Evolutionary conservation across 2,113 vertebrate genomes (phyloP), one percentile per base, ranked within the genome.

Genomic region (Nicator chloris): DNA sequence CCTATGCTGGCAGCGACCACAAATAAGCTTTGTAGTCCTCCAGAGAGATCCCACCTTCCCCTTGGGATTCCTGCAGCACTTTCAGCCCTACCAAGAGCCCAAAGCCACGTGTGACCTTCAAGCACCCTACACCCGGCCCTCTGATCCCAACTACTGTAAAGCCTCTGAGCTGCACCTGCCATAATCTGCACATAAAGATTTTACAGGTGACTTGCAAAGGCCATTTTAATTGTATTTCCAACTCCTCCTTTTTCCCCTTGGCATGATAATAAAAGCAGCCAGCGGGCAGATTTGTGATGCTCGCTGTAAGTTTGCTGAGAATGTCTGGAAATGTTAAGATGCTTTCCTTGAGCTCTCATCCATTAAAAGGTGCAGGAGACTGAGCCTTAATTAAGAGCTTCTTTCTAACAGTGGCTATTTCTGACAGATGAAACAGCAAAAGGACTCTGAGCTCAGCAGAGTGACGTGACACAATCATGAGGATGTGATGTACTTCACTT

Each of bases 331-430:
- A 73, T 11, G 51, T 90, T 85, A 78, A 56, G 37, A 78, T 69
- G 76, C 49, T 90, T 88, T 92, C 3, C 4, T 14, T 1, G 3
- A 90, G 69, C 44, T 71, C 64, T 71, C 56, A 66, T 42, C 78
- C 44, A 71, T 80, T 88, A 93, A 86, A 61, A 78, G 47, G 45
- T 57, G 53, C n/a, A 68, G 45, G 69, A 93, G 35, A 60, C 19
- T 14, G 51, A 90, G 76, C 45, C 44, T 95, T 92, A 94, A 96
- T 88, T 95, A 93, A 86, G 57, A n/a, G n/a, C n/a, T n/a, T n/a
- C n/a, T n/a, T n/a, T n/a, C n/a, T n/a, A n/a, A n/a, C n/a, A n/a
- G n/a, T n/a, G n/a, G n/a, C n/a, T n/a, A n/a, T n/a, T n/a, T n/a
- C n/a, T n/a, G n/a, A n/a, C n/a, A n/a, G n/a, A n/a, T n/a, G n/a